Evolutionary conservation across 2,113 vertebrate genomes (phyloP).

Genomic region (Myrmophylax atrothorax): DNA sequence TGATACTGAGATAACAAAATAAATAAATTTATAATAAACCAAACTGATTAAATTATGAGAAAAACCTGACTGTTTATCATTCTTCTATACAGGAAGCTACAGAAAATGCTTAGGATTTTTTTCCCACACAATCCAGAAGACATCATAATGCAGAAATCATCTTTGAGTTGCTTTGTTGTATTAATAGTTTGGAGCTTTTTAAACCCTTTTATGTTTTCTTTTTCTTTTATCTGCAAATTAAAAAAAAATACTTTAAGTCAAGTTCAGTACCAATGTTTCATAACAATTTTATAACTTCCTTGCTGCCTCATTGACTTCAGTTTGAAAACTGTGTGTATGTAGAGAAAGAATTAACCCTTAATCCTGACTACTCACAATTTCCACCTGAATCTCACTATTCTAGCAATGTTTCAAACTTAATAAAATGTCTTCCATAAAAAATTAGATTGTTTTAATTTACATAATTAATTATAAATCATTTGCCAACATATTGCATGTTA

Average conservation of each 20-base stretch:
- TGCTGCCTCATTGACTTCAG: not conserved
- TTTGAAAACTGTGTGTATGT: not conserved
- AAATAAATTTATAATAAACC: not conserved
- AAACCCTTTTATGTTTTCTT: not conserved
- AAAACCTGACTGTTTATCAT: not conserved
- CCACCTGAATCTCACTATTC: not conserved
- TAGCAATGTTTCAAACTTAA: not conserved
- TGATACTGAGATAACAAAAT: not conserved
- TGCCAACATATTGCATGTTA: not conserved
- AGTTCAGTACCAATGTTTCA: not conserved
- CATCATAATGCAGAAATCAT: not conserved
- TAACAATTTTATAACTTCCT: not conserved
- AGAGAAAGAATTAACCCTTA: not conserved
- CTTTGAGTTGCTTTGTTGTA: not conserved
- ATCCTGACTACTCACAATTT: not conserved
- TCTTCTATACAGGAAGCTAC: not conserved
- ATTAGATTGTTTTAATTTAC: not conserved
- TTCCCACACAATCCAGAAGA: not conserved
- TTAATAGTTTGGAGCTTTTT: not conserved
- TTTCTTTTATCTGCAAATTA: not conserved
- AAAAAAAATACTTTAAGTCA: not conserved
- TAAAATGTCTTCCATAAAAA: not conserved
- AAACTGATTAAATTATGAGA: not conserved
- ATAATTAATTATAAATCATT: not conserved
- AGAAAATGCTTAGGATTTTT: not conserved